Conservation (phyloP, 2,113 vertebrate species). For the Carettochelys insculpta region DNA sequence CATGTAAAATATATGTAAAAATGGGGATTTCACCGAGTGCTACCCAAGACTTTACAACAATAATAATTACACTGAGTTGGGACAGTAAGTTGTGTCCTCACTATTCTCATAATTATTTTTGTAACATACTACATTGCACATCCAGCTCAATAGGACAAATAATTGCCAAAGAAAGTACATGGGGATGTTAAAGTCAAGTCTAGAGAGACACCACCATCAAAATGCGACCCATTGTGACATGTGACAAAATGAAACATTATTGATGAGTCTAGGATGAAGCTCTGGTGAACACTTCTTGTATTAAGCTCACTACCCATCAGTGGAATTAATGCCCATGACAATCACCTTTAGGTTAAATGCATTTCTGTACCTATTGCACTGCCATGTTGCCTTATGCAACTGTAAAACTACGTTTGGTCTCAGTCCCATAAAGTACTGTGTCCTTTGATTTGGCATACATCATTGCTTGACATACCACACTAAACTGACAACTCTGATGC, state of each 20-base stretch:
- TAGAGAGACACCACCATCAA: too few species aligned
- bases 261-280: not conserved
- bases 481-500: not conserved
- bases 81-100: not conserved
- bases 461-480: fast-evolving
- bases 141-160: not conserved
- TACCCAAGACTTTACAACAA: not conserved
- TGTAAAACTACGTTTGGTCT: not conserved
- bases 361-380: not conserved
- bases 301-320: not conserved
- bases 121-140: slow-evolving; percentile 35
- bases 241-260: not conserved
- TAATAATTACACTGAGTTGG: not conserved
- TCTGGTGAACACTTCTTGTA: not conserved
- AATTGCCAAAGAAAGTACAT: not conserved
- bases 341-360: fast-evolving
- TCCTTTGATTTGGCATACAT: not conserved
- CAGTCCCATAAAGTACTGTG: fast-evolving
- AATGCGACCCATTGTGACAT: not conserved
- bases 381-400: not conserved
- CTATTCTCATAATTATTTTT: not conserved
- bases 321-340: not conserved
- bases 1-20: not conserved
- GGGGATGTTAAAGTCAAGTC: not conserved
- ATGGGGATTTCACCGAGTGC: not conserved